Evolutionary conservation across 2,113 vertebrate species (phyloP), one percentile per base, ranked within the genome.

Genomic region (Dromiciops gliroides): DNA sequence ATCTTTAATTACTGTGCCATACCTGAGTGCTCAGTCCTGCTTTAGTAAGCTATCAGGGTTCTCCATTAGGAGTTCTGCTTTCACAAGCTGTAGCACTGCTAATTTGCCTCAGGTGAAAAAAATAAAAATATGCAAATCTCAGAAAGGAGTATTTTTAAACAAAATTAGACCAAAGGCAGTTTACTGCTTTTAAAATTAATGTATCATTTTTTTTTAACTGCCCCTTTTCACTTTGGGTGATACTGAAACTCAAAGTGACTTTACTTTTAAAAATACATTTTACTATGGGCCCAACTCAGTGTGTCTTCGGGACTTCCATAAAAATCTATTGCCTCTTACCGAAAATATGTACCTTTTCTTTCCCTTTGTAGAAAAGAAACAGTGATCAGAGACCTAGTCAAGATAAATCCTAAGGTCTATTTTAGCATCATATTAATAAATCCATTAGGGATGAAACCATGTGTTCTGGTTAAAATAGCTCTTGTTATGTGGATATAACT

Each of bases 1-100:
- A 26, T 50, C 4, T 53, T 95, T 91, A 97, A 95, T 95, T 97
- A 88, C 28, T 51, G 47, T 90, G 24, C 7, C 48, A 44, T 0
- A 52, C 51, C 44, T 91, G 37, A 90, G 50, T 56, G 12, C 92
- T 75, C 31, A 75, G 67, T 88, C 91, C 90, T 94, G 37, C 31
- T 31, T 83, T 90, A 75, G 23, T 25, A 51, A 48, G 48, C 44
- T 52, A 0, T 89, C 53, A 14, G 10, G 16, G 37, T 25, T 95
- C 92, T 94, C 56, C 60, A 88, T 52, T 93, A 49, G 93, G 47
- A 92, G n/a, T 25, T 51, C n/a, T 56, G 26, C 0, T 37, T 90
- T 89, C 52, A 93, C 91, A 94, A 50, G 24, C n/a, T 89, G 91
- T 75, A 1, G 8, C 23, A 10, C 9, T 48, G 11, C 2, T 48